A percentile compares a stretch with the other conserved stretches of the same genome.
Conservation (phyloP, 2,888 invertebrate genomes). For the Caenorhabditis macrosperma region DNA sequence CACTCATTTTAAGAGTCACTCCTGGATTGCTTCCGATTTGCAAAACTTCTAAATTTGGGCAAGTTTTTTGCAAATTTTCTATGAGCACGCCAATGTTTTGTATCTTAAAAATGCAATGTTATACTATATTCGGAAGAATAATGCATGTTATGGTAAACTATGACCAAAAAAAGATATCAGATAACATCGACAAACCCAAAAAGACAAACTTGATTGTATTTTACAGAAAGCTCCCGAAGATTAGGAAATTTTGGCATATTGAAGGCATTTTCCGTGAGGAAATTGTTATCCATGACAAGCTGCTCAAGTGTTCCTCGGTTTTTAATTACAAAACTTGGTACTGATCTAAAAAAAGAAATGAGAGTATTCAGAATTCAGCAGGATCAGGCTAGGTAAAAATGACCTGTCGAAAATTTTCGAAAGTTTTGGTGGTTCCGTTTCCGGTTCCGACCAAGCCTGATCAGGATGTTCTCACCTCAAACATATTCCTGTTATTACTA, state of each 20-base stretch:
- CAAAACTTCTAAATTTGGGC: slow-evolving; percentile 70
- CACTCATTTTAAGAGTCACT: slow-evolving; percentile 60
- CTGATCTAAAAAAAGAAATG: slow-evolving; percentile 65
- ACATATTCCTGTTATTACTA: slow-evolving; percentile 5
- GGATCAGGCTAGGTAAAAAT: no score
- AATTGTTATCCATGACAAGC: slow-evolving; percentile 72
- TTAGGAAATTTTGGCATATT: slow-evolving; percentile 68
- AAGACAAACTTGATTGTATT: slow-evolving; percentile 62
- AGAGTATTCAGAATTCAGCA: no score
- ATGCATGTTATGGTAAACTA: no score
- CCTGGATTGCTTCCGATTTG: slow-evolving; percentile 72
- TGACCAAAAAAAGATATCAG: no score
- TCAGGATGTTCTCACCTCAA: slow-evolving; percentile 9
- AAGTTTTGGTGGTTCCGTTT: no score
- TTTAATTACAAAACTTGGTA: slow-evolving; percentile 67
- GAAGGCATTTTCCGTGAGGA: slow-evolving; percentile 71
- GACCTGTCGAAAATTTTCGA: no score
- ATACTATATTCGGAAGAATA: no score
- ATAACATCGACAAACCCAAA: no score
- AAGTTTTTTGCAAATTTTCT: slow-evolving; percentile 61
- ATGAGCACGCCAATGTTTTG: slow-evolving; percentile 69
- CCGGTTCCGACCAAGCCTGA: background rate
- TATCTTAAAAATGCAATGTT: slow-evolving; percentile 62
- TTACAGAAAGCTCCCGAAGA: slow-evolving; percentile 65
- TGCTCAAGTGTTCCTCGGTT: slow-evolving; percentile 68